phyloP scores from a whole-genome alignment of 2,113 vertebrate genomes.

The Willisornis vidua region DNA sequence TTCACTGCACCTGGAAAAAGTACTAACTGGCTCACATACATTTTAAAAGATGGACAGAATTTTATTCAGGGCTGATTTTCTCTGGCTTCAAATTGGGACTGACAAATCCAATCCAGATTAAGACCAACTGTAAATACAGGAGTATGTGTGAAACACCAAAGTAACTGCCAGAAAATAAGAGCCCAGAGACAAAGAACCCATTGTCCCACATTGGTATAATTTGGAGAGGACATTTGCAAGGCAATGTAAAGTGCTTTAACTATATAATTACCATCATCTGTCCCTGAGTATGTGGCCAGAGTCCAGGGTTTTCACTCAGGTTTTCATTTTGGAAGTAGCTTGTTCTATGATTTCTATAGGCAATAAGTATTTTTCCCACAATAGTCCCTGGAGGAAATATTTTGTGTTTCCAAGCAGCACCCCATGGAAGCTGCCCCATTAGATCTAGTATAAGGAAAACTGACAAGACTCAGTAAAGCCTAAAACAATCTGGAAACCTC shows the following conservation, averaged over 20 bases:
- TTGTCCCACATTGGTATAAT: neutral
- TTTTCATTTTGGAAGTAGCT: neutral
- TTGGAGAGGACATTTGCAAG: neutral
- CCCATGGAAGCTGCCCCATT: neutral
- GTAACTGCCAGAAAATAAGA: neutral
- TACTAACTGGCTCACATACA: neutral
- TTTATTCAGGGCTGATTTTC: neutral
- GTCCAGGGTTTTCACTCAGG: neutral
- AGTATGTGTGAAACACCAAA: neutral
- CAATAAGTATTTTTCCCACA: neutral
- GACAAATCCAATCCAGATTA: neutral
- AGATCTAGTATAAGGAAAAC: neutral
- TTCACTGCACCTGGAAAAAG: neutral
- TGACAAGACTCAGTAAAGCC: neutral
- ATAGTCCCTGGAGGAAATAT: neutral
- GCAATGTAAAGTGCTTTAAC: constrained; percentile 14
- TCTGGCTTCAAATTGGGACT: neutral
- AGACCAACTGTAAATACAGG: neutral
- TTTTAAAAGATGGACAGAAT: neutral
- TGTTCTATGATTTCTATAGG: neutral
- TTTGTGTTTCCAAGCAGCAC: neutral
- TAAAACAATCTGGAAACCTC: neutral
- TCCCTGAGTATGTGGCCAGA: neutral
- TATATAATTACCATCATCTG: neutral
- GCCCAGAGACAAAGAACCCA: neutral